Evolutionary conservation across 2,113 vertebrate species (phyloP).

Genomic region (Tauraco erythrolophus): DNA sequence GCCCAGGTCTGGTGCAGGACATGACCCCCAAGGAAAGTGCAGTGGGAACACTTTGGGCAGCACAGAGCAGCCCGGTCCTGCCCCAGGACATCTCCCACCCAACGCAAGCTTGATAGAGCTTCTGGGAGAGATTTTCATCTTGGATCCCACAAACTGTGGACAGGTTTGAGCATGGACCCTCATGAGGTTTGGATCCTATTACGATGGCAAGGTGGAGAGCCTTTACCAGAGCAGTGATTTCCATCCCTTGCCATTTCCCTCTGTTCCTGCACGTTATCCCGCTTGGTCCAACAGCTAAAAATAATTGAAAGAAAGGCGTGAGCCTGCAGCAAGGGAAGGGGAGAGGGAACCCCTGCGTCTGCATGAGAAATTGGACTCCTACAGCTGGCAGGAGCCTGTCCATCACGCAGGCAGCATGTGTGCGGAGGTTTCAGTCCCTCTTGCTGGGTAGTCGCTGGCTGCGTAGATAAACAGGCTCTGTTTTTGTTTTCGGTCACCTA

Average conservation of each 20-base stretch:
- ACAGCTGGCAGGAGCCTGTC: conserved; percentile 57
- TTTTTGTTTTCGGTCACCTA: not conserved
- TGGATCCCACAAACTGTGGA: not conserved
- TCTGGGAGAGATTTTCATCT: not conserved
- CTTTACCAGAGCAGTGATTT: not conserved
- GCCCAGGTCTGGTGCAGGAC: not conserved
- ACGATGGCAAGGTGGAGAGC: not conserved
- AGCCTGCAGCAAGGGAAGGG: not conserved
- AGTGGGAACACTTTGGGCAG: not conserved
- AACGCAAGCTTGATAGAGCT: not conserved
- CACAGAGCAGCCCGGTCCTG: not conserved
- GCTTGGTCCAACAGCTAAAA: not conserved
- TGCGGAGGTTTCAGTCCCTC: not conserved
- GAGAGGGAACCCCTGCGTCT: not conserved
- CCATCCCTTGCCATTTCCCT: not conserved
- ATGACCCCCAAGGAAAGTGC: not conserved
- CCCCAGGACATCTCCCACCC: not conserved
- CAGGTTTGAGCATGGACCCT: too few species aligned
- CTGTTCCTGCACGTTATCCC: not conserved
- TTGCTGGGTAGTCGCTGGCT: not conserved
- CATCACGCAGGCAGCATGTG: not conserved
- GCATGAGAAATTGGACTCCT: not conserved
- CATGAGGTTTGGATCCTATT: fast-evolving
- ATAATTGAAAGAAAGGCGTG: not conserved
- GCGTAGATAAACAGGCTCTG: conserved; percentile 5